Conservation (phyloP, 1,140 invertebrate genomes). For the Formica exsecta region DNA sequence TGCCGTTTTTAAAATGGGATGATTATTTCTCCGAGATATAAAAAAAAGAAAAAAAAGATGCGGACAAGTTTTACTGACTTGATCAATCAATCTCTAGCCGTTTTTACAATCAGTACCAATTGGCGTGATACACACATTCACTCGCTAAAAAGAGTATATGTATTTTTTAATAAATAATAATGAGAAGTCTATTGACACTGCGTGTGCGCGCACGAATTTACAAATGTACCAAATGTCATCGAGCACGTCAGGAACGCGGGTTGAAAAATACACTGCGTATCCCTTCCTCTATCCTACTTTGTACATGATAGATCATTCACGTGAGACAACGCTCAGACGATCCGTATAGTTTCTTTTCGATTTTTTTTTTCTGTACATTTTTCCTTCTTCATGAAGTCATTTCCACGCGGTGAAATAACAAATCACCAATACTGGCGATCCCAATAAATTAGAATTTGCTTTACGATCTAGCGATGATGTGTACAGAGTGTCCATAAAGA, state of each 20-base stretch:
- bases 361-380: background rate
- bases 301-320: slow-evolving; percentile 45
- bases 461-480: background rate
- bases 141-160: background rate
- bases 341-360: background rate
- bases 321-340: slow-evolving; percentile 4
- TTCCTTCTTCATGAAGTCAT: background rate
- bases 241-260: background rate
- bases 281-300: slow-evolving; percentile 19
- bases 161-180: slow-evolving; percentile 63
- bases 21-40: background rate
- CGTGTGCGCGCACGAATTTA: slow-evolving; percentile 31
- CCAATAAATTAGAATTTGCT: background rate
- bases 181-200: slow-evolving; percentile 15
- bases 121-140: slow-evolving; percentile 1
- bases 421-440: background rate
- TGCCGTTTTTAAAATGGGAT: background rate
- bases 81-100: slow-evolving; percentile 13
- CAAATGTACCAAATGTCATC: slow-evolving; percentile 61
- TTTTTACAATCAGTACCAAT: slow-evolving; percentile 26
- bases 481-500: too few species aligned
- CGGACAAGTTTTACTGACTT: slow-evolving; percentile 49
- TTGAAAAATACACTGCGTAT: slow-evolving; percentile 47
- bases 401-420: background rate
- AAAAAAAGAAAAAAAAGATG: slow-evolving; percentile 20